A percentile compares a stretch with the other conserved stretches of the same genome.
Conservation (phyloP, 2,113 vertebrate genomes). For the Dromas ardeola region DNA sequence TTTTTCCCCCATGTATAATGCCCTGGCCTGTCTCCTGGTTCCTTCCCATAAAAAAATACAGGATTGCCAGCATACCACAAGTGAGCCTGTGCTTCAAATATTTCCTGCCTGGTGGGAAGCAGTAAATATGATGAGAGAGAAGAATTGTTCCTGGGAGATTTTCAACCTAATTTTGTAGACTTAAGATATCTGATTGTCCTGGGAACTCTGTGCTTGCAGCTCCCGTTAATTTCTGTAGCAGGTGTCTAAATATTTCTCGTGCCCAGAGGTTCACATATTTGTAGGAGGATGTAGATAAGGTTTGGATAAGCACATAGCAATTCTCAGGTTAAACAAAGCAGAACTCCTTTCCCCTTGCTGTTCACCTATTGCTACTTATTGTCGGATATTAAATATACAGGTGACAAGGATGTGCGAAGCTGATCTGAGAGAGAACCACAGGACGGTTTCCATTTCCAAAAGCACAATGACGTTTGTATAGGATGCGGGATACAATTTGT, state of each 20-base stretch:
- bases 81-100: slow-evolving; percentile 10
- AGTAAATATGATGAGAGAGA: slow-evolving; percentile 56
- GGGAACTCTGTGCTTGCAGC: slow-evolving; percentile 3
- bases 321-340: slow-evolving; percentile 57
- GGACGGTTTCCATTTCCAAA: not conserved
- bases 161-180: slow-evolving; percentile 44
- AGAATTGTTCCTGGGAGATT: slow-evolving; percentile 56
- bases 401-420: not conserved
- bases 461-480: not conserved
- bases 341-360: not conserved
- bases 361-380: not conserved
- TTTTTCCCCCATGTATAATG: not conserved
- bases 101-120: slow-evolving; percentile 29
- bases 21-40: not conserved
- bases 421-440: not conserved
- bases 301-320: slow-evolving; percentile 52
- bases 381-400: not conserved
- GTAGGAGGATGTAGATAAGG: slow-evolving; percentile 51
- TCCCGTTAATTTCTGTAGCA: slow-evolving; percentile 59
- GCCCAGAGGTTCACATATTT: slow-evolving; percentile 45
- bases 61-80: not conserved
- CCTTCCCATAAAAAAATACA: not conserved
- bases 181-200: slow-evolving; percentile 40
- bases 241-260: slow-evolving; percentile 61
- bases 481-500: not conserved